Conservation (phyloP, 2,888 invertebrate species). For the Melinopterus prodromus region DNA sequence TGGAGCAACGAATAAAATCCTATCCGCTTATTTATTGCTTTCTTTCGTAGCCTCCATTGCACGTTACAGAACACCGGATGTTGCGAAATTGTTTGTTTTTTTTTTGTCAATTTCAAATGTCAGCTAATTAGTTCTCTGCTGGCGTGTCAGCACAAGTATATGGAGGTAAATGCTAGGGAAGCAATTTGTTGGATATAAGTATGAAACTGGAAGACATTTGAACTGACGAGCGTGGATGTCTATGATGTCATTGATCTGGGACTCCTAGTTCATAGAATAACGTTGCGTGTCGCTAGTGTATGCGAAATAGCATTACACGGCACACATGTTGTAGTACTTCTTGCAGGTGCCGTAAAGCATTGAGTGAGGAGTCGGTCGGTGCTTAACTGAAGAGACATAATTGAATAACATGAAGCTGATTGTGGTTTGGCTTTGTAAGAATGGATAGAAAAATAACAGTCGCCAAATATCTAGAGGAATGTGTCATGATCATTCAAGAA, state of each 20-base stretch:
- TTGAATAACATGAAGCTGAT: neutral
- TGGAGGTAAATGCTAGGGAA: neutral
- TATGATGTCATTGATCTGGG: neutral
- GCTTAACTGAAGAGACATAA: neutral
- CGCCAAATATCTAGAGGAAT: too few species aligned
- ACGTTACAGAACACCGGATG: neutral
- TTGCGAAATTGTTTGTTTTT: neutral
- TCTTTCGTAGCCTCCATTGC: neutral
- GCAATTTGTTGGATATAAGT: neutral
- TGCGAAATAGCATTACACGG: neutral
- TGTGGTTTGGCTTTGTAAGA: too few species aligned
- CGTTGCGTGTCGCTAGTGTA: conserved; percentile 4
- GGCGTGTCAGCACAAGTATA: neutral
- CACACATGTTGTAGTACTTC: neutral
- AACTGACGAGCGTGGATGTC: neutral
- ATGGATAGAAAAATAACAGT: too few species aligned
- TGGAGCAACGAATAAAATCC: neutral
- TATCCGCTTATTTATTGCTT: neutral
- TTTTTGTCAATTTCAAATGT: neutral
- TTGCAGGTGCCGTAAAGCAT: neutral
- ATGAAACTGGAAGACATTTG: neutral
- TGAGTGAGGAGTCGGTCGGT: neutral
- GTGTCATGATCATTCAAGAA: too few species aligned
- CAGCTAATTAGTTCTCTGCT: neutral
- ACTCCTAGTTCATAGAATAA: neutral